These are phyloP conservation scores for Maccullochella peelii DNA, from an alignment of 2,113 vertebrate genomes.

Conservation along the genomic window DNA sequence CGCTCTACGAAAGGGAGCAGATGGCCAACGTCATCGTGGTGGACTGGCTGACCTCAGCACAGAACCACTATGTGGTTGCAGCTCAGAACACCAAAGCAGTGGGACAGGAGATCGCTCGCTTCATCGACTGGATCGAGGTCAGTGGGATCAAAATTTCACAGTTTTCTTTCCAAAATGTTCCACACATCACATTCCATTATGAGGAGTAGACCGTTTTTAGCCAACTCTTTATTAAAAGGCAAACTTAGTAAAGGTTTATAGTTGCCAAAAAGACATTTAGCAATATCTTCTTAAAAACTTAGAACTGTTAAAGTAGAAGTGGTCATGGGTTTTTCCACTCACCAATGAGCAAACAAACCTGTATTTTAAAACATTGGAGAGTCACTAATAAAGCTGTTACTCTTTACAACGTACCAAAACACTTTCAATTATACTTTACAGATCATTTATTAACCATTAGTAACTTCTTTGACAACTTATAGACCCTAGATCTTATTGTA, in stretches of 20 bases:
- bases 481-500: no score
- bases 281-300: background rate
- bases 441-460: background rate
- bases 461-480: background rate
- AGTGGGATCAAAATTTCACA: conserved; percentile 25
- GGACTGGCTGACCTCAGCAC: conserved; percentile 84
- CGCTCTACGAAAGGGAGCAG: conserved; percentile 81
- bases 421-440: background rate
- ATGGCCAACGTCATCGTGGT: conserved; percentile 85
- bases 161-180: background rate
- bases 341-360: background rate
- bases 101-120: conserved; percentile 81
- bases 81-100: conserved; percentile 83
- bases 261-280: background rate
- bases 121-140: conserved; percentile 87
- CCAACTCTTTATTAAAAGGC: background rate
- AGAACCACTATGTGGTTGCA: conserved; percentile 85
- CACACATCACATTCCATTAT: background rate
- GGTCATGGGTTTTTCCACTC: background rate
- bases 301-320: no score
- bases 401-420: background rate
- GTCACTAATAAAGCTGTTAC: background rate
- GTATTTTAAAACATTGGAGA: background rate
- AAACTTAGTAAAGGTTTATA: background rate
- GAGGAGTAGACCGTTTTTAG: background rate